Conservation (phyloP, 2,113 vertebrate species). For the Mesembrinibis cayennensis region DNA sequence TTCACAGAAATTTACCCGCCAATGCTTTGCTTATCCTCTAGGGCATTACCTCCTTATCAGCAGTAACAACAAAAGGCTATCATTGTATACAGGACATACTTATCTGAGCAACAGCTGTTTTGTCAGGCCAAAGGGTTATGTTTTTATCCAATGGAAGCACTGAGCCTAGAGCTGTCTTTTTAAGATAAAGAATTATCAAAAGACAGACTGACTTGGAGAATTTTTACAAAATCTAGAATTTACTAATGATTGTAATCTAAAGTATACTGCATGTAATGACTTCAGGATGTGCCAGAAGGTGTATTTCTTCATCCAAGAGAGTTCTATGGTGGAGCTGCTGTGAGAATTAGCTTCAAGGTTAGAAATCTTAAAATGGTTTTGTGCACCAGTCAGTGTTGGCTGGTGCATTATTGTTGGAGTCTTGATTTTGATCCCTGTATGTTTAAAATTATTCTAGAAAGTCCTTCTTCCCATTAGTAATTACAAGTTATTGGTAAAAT, state of each 20-base stretch:
- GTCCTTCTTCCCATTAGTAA: neutral
- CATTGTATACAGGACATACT: neutral
- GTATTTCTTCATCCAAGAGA: neutral
- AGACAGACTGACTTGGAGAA: neutral
- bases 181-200: slow-evolving; percentile 39
- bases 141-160: slow-evolving; percentile 4
- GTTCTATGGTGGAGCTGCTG: neutral
- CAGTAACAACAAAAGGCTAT: slow-evolving; percentile 8
- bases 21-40: neutral
- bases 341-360: neutral
- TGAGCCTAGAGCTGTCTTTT: neutral
- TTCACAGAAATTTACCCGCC: neutral
- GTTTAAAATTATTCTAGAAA: neutral
- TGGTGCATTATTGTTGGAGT: neutral
- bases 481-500: neutral
- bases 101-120: slow-evolving; percentile 10
- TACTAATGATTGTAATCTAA: neutral
- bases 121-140: neutral
- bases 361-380: neutral
- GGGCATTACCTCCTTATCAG: slow-evolving; percentile 3
- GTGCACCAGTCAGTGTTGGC: neutral
- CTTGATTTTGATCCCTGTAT: neutral
- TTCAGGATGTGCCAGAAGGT: neutral
- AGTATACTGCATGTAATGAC: neutral
- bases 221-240: slow-evolving; percentile 10